These are phyloP conservation scores for Heterodera schachtii DNA, from an alignment of 1,140 invertebrate genomes.

Conservation along the genomic window DNA sequence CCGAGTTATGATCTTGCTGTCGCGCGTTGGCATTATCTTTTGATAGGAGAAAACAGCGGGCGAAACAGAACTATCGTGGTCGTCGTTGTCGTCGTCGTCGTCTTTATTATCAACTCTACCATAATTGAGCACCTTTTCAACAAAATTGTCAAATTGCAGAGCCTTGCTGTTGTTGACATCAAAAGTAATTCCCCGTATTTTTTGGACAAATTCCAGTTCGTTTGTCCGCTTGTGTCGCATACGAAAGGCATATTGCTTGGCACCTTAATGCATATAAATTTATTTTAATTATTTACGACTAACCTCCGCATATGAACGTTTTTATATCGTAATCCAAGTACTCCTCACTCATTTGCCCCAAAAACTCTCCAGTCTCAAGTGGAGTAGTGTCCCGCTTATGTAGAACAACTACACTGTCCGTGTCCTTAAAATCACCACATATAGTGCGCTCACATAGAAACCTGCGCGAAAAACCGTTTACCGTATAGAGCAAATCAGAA, in stretches of 20 bases:
- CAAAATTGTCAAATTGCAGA: neutral
- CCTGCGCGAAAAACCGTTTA: too few relatives aligned
- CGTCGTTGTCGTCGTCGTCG: too few relatives aligned
- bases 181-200: conserved; percentile 1
- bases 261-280: neutral
- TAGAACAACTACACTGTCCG: neutral
- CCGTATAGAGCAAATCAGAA: too few relatives aligned
- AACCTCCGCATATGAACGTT: conserved; percentile 3
- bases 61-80: too few relatives aligned
- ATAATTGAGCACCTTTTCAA: neutral
- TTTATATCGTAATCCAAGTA: neutral
- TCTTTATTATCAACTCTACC: neutral
- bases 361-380: neutral
- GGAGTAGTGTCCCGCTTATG: neutral
- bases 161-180: conserved; percentile 6
- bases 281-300: too few relatives aligned
- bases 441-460: too few relatives aligned
- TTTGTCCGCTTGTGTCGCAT: neutral
- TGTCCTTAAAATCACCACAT: neutral
- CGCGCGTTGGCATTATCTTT: neutral
- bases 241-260: neutral
- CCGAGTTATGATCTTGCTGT: neutral
- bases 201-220: neutral
- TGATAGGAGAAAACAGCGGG: neutral
- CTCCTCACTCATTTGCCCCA: neutral